Evolutionary conservation across 2,797 vertebrate genomes (phyloP), one percentile per base, ranked within the genome.

Genomic region (Liparis tanakae): DNA sequence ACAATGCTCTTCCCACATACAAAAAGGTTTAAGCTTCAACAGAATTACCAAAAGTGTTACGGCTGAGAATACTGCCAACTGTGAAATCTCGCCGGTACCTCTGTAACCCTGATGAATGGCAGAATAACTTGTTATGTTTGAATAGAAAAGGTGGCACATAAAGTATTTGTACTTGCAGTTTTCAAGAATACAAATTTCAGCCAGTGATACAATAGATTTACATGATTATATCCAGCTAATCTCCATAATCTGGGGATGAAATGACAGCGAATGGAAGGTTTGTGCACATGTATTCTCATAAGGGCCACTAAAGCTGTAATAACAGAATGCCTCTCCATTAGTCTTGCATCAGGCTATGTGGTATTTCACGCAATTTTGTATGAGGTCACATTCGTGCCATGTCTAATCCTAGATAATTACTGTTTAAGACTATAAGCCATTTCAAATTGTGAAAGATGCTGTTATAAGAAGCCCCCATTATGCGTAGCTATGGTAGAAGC

Each of bases 391-490:
- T 93, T 89, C 86, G 81, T 90, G 85, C 90, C 93, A 87, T 88
- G 85, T 87, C 92, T 92, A 94, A 95, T 95, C 91, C 83, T 30
- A 81, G 89, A 92, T 95, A 93, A 95, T 93, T 92, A 93, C 87
- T 87, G 81, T 88, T 84, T 92, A 86, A 85, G 88, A 91, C 86
- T 80, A 82, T 88, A 83, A 88, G 86, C 88, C 85, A 86, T 92
- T 89, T 92, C 85, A 86, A 92, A 91, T 93, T 80, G 89, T 86
- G 81, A 81, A 85, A 81, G 80, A 87, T 85, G 87, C 77, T 83
- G 67, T 86, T 85, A 81, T 80, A 79, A 74, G 43, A 85, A 81
- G 66, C 56, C 67, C 78, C 80, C 53, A 74, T 85, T 87, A 77
- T 74, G 72, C 75, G 63, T 44, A 75, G 68, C 76, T 81, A 60